Conservation (phyloP, 2,113 vertebrate species). For the Sorex fumeus region DNA sequence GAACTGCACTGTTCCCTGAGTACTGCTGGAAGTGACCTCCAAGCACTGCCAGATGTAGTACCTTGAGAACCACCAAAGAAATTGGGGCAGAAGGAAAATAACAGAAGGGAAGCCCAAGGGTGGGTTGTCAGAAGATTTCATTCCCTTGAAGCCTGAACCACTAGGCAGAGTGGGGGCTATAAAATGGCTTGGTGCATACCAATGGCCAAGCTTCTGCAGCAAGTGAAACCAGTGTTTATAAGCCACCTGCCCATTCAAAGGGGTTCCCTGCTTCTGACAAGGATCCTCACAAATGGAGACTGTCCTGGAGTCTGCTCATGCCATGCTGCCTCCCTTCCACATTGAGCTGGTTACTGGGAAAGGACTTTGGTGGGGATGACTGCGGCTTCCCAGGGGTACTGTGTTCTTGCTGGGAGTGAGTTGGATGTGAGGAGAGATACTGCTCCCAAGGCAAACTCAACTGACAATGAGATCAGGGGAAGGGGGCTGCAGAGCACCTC, state of each 20-base stretch:
- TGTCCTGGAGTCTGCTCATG: fast-evolving
- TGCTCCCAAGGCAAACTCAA: not conserved
- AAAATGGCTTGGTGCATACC: not conserved
- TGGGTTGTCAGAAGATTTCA: not conserved
- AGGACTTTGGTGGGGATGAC: not conserved
- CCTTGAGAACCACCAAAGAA: not conserved
- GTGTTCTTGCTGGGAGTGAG: not conserved
- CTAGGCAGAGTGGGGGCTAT: not conserved
- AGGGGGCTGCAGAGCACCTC: not conserved
- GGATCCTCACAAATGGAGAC: not conserved
- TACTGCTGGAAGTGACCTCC: no score
- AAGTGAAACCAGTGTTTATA: not conserved
- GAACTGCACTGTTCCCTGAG: no score
- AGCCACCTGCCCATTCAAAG: not conserved
- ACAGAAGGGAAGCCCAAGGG: not conserved
- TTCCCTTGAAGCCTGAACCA: not conserved
- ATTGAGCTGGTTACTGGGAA: not conserved
- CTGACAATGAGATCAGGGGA: not conserved
- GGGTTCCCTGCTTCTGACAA: not conserved
- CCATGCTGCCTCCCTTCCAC: not conserved
- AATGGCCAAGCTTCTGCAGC: not conserved
- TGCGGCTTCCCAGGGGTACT: not conserved
- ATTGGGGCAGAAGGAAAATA: not conserved
- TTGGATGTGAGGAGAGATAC: not conserved
- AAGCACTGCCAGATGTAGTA: no score